phyloP scores from a whole-genome alignment of 2,113 vertebrate genomes.

The Falco punctatus region DNA sequence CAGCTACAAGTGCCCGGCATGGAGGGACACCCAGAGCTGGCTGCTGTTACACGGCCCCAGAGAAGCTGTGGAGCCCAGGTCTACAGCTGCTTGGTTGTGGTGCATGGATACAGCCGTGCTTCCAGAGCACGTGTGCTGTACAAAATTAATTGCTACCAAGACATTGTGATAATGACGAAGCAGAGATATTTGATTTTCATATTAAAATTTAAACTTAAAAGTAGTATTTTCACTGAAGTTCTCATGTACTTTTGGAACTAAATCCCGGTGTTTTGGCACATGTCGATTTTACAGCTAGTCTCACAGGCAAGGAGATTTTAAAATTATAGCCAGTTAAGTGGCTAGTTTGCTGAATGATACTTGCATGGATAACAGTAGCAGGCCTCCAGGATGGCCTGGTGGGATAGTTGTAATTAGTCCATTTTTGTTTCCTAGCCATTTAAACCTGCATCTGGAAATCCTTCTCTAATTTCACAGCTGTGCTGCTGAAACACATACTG shows the following conservation, averaged over 20 bases:
- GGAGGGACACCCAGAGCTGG: neutral
- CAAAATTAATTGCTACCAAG: neutral
- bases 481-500: slow-evolving; percentile 22
- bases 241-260: slow-evolving; percentile 52
- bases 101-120: accelerated
- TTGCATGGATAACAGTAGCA: slow-evolving; percentile 61
- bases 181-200: neutral
- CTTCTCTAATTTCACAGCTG: slow-evolving; percentile 62
- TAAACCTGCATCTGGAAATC: slow-evolving; percentile 65
- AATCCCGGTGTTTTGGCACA: slow-evolving; percentile 58
- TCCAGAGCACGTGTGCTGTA: accelerated
- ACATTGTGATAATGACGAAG: neutral
- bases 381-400: slow-evolving; percentile 56
- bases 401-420: slow-evolving; percentile 42
- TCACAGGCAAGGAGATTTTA: slow-evolving; percentile 69
- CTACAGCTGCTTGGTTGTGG: neutral
- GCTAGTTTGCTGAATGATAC: slow-evolving; percentile 54
- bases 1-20: neutral
- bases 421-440: slow-evolving; percentile 59
- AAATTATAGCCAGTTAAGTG: slow-evolving; percentile 68
- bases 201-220: neutral
- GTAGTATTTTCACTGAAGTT: neutral
- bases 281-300: slow-evolving; percentile 70
- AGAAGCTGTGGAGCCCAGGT: neutral
- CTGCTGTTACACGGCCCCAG: neutral